A percentile compares a stretch with the other conserved stretches of the same genome.
These are phyloP conservation scores for Lytechinus variegatus DNA, from an alignment of 35 echinoderm and acorn worm species.

Conservation along the genomic window DNA sequence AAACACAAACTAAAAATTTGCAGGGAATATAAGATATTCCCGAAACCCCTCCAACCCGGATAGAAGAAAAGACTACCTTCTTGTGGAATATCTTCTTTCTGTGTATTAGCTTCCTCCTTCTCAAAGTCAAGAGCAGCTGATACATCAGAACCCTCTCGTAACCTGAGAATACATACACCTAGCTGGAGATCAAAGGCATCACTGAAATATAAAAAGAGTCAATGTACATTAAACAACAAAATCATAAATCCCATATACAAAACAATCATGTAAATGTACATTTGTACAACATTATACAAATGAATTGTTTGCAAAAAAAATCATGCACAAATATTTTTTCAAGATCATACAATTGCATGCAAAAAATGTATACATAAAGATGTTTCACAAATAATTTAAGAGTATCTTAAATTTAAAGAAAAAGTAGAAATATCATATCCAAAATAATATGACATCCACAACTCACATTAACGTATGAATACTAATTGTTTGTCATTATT, in stretches of 20 bases:
- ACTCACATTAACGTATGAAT: no score
- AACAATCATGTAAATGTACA: no score
- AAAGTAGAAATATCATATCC: no score
- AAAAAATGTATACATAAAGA: no score
- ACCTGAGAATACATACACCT: constrained; percentile 80
- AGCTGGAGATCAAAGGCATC: constrained; percentile 86
- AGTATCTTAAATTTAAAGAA: no score
- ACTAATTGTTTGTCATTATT: no score
- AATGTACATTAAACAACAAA: no score
- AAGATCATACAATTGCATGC: no score
- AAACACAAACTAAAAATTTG: neutral
- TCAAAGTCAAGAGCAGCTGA: constrained; percentile 74
- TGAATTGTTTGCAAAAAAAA: no score
- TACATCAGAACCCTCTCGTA: constrained; percentile 86
- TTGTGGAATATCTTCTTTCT: neutral
- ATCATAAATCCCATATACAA: neutral
- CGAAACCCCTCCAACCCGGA: neutral
- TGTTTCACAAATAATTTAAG: no score
- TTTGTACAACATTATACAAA: neutral
- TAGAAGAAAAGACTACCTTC: neutral
- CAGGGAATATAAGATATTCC: neutral
- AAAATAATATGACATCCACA: no score
- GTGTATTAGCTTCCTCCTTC: constrained; percentile 33
- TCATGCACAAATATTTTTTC: no score
- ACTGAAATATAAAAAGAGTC: constrained; percentile 56